Base-by-base conservation (phyloP, 1,140 invertebrate species). In the Drosophila bifasciata region DNA sequence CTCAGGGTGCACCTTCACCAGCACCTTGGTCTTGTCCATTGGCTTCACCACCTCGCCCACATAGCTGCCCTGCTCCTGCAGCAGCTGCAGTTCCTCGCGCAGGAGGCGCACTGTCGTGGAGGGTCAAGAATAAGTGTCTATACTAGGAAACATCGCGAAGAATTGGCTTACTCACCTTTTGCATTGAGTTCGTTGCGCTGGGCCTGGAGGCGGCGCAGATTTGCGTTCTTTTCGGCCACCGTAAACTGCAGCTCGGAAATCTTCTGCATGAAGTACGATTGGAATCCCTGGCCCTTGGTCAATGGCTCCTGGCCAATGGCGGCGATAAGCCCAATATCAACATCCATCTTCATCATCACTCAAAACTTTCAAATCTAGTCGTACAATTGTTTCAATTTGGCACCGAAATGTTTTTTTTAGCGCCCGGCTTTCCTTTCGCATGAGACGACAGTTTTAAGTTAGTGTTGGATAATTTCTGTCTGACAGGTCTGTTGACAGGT, bases 1-100 rank as follows among this genome's bases (percentile, higher is more conserved):
- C 93, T 99, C 99, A 2, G 99, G 99, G 92, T 99, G 99, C 9
- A 99, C 98, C 93, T 99, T 99, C 0, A 99, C 99, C 0, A 99
- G 92, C 2, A 99, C 98, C 93, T 99, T 99, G 92, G 99, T 99
- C 92, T 99, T 99, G 91, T 99, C 99, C 98, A 99, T 99, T 0
- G 98, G 97, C 92, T 99, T 99, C 0, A 99, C 98, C 28, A 99
- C 98, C 93, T 99, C 99, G 6, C 99, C 99, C 3, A 99, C 99
- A 93, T 99, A 99, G 6, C 98, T 99, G 6, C 99, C 99, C 93
- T 99, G 99, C 91, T 99, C 99, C 93, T 99, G 99, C 15, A 99
- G 93, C 13, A 99, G 93, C 92, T 99, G 98, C 0, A 99, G 92
- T 91, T 99, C 99, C 92, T 99, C 99, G 23, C 98, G 94, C 28